Base-by-base conservation (phyloP, 2,113 vertebrate species). In the Gasterosteus aculeatus region DNA sequence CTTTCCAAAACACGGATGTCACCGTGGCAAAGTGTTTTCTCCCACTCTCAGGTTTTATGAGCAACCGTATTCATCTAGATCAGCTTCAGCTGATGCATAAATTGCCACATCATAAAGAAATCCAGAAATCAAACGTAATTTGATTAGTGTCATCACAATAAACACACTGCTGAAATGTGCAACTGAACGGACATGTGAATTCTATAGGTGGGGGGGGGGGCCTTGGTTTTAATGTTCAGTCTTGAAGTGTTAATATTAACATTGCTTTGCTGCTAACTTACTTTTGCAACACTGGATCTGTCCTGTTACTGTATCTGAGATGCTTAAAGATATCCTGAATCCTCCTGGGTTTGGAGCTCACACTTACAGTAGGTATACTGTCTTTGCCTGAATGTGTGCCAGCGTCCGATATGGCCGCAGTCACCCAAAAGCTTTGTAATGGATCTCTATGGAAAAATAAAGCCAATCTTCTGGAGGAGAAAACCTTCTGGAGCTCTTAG, bases 361-460 rank as follows among this genome's bases (percentile, higher is more conserved):
- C 26, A 62, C 22, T 42, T 66, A 33, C 29, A 16, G 56, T 31
- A 3, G 64, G 57, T 54, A 59, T 22, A 70, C 3, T 56, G 81
- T 59, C n/a, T 74, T 56, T 70, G n/a, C 77, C 41, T 65, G 69
- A 72, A 79, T 72, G 31, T 75, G 72, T 75, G 39, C 26, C 59
- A 75, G 54, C 47, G n/a, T 69, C 42, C 39, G 65, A 19, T 57
- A n/a, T 70, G 35, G 6, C 35, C 35, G 6, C 4, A 74, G 86
- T 80, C 81, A 69, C 76, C 78, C 71, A 67, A 80, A 88, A 72
- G 78, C 47, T 81, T 82, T 35, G 44, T 88, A 90, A 91, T 90
- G 83, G 86, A 82, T 89, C 87, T 88, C 75, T 83, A 63, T 87
- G 84, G 91, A 82, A 88, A 89, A 88, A 82, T 89, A 81, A 86